Evolutionary conservation across 2,888 invertebrate species (phyloP).

Genomic region (Parasteatoda lunata): DNA sequence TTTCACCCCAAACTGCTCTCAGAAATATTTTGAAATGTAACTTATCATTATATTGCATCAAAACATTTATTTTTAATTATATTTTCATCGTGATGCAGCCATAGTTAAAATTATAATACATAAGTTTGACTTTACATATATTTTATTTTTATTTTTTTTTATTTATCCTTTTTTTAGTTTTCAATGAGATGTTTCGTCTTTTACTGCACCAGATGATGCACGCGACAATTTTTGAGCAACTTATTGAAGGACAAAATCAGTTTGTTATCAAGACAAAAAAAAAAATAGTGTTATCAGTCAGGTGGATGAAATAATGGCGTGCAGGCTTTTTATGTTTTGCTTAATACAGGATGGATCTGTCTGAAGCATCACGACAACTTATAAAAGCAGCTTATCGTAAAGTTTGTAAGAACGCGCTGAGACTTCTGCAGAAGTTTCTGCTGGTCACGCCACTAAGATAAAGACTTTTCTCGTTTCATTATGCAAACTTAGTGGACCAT

Average conservation of each 20-base stretch:
- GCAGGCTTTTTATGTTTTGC: conserved; percentile 33
- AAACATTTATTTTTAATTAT: no score
- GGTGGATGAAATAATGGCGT: conserved; percentile 31
- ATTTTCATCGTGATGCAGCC: no score
- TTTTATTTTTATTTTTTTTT: no score
- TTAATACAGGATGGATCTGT: conserved; percentile 7
- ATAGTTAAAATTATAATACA: no score
- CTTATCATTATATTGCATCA: no score
- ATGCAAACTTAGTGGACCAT: conserved; percentile 57
- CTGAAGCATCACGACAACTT: conserved; percentile 39
- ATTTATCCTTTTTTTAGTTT: no score
- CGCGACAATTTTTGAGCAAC: not conserved
- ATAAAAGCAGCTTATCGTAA: conserved; percentile 27
- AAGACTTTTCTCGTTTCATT: conserved; percentile 48
- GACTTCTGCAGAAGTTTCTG: conserved; percentile 19
- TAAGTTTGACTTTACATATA: no score
- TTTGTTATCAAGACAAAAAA: not conserved
- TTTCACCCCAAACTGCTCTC: no score
- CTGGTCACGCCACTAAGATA: conserved; percentile 48
- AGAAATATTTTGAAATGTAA: no score
- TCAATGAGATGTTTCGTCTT: no score
- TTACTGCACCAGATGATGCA: not conserved
- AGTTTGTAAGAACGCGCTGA: conserved; percentile 34
- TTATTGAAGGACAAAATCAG: conserved; percentile 26
- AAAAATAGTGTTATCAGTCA: conserved; percentile 39